Conservation (phyloP, 2,113 vertebrate species). For the Cyprinodon variegatus region DNA sequence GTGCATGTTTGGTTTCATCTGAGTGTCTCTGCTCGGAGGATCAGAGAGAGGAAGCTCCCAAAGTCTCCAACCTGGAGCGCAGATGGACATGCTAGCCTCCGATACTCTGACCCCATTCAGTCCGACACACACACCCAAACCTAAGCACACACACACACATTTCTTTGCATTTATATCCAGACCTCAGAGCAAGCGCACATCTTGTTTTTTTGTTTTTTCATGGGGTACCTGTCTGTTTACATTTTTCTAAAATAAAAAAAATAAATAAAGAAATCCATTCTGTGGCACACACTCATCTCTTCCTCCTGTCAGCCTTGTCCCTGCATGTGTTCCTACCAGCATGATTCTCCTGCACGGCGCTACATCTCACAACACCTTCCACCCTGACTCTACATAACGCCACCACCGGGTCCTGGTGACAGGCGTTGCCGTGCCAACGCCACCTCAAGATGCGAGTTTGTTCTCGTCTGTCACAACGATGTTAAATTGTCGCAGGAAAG, state of each 20-base stretch:
- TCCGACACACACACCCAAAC: conserved; percentile 1
- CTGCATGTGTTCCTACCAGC: conserved; percentile 67
- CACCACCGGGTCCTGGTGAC: conserved; percentile 31
- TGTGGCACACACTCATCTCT: conserved; percentile 12
- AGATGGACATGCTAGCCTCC: conserved; percentile 28
- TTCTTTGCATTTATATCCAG: conserved; percentile 26
- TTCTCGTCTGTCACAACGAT: conserved; percentile 52
- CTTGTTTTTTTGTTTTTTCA: conserved; percentile 30
- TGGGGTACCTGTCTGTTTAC: conserved; percentile 12
- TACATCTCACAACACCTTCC: conserved; percentile 61
- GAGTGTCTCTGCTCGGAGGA: conserved; percentile 37
- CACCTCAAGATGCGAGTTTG: conserved; percentile 57
- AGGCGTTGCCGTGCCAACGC: conserved; percentile 66
- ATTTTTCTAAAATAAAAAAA: neutral
- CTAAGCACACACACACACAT: conserved; percentile 1
- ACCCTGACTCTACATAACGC: conserved; percentile 44
- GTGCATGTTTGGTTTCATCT: conserved; percentile 71
- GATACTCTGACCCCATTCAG: conserved; percentile 32
- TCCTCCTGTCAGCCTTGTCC: conserved; percentile 36
- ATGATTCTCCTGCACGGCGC: conserved; percentile 53
- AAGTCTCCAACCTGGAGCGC: conserved; percentile 41
- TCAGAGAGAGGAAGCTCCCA: conserved; percentile 36
- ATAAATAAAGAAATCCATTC: neutral
- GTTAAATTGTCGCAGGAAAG: conserved; percentile 56
- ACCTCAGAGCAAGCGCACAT: conserved; percentile 27